Evolutionary conservation across 2,888 invertebrate genomes (phyloP).

Genomic region (Cryptocephalus moraei): DNA sequence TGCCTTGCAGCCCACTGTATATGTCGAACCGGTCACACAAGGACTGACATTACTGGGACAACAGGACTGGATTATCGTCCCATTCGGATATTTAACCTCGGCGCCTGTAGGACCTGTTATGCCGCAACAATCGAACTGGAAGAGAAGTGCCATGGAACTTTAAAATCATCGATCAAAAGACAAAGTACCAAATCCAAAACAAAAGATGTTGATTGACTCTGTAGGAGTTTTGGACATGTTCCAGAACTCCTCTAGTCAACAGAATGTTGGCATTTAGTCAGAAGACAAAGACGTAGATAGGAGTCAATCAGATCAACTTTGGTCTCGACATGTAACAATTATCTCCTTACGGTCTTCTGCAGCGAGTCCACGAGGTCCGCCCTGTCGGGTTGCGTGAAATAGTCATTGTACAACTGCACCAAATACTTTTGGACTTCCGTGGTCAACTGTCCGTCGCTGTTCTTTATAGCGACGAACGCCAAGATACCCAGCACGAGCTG

Average conservation of each 20-base stretch:
- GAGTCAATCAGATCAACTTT: too few relatives aligned
- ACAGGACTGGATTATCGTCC: constrained; percentile 1
- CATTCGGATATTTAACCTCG: background rate
- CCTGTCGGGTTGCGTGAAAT: constrained; percentile 14
- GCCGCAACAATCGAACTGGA: constrained; percentile 6
- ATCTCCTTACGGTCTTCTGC: constrained; percentile 44
- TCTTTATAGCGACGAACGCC: constrained; percentile 51
- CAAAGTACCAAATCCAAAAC: too few relatives aligned
- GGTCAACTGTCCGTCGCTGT: constrained; percentile 36
- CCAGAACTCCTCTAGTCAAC: too few relatives aligned
- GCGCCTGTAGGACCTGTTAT: background rate
- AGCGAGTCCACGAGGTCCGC: constrained; percentile 47
- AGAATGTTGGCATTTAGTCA: too few relatives aligned
- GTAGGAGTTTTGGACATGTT: too few relatives aligned
- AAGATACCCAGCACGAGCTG: constrained; percentile 58
- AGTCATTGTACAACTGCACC: constrained; percentile 38
- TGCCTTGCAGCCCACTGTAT: background rate
- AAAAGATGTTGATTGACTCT: too few relatives aligned
- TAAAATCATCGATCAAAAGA: too few relatives aligned
- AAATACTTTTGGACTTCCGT: constrained; percentile 16
- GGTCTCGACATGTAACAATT: too few relatives aligned
- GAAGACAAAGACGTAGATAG: too few relatives aligned
- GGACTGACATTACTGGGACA: background rate
- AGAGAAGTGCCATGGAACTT: too few relatives aligned
- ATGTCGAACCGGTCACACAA: background rate